Base-by-base conservation (phyloP, 2,113 vertebrate species). In the Gallinago paraguaiae region DNA sequence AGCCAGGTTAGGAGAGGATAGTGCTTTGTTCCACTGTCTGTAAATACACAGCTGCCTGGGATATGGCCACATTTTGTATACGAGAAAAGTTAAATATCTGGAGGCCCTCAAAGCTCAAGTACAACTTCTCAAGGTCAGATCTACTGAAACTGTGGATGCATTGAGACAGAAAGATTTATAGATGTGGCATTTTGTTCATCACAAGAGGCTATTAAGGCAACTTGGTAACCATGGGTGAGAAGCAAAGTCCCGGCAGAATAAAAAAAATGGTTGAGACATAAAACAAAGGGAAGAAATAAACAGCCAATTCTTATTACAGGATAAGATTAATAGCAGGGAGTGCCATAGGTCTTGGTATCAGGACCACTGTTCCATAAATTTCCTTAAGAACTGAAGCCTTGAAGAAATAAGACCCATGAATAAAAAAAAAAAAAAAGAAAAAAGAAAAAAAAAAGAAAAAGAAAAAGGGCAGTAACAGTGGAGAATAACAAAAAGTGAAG, bases 151-250 rank as follows among this genome's bases (percentile, higher is more conserved):
- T 4, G 25, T 50, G 57, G 53, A 64, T 88, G 70, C 95, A 95
- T 88, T 53, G 68, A 83, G 93, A 95, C 82, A 89, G 90, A 56
- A 93, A 95, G 94, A 97, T 97, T 96, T 96, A 96, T 74, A 86
- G 85, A 79, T 22, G 54, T 69, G 79, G 89, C 80, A 95, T 96
- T 96, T 65, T 88, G 88, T 86, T 95, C 88, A 92, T 93, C 91
- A 96, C 95, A 97, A 95, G 95, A 94, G 93, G 60, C 94, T 90
- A 67, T 95, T 95, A 92, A 50, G 57, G 79, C 50, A 84, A 86
- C 89, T 88, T 64, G 78, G 93, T 96, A 94, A 96, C 95, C 93
- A 94, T 9, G 93, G 84, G 72, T 93, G 87, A 93, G 74, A 76
- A 91, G 81, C 61, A 33, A 67, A 94, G 72, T 65, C 74, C 39